Evolutionary conservation across 1,140 invertebrate species (phyloP), one percentile per base, ranked within the genome.

Genomic region (Caenorhabditis briggsae): DNA sequence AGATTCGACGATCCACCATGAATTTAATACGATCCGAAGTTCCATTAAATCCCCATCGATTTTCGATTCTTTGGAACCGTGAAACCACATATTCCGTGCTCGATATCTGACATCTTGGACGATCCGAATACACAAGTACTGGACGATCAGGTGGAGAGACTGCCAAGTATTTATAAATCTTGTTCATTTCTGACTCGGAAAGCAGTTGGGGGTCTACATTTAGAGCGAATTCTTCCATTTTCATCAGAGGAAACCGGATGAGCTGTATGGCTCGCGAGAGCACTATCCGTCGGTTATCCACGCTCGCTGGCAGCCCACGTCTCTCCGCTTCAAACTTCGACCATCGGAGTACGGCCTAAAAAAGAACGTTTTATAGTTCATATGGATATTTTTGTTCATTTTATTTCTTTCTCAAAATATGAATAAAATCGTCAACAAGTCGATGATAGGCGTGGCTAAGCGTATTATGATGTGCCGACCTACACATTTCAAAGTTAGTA

Each of bases 1-100:
- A 96, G 88, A 97, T 96, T 87, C 95, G 94, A 88, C 95, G 94
- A 92, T 96, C 96, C 1, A 96, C 96, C 82, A 94, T 95, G 92
- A 97, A 97, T 95, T 95, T 94, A 82, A 97, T 96, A 90, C 96
- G 93, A 93, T 97, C 96, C 88, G 95, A 95, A 0, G 95, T 96
- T 5, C 96, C 96, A 93, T 95, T 96, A 91, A 97, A 97, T 2
- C 96, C 96, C 96, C 96, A 97, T 88, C 95, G 93, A 78, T 94
- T 95, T 90, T 96, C 96, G 6, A 95, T 95, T 90, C 96, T 95
- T 82, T 95, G 95, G 93, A 96, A 97, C 88, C 96, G 94, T 87
- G 94, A 95, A 7, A 96, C 95, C 16, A 95, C 95, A 89, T 95
- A 94, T 91, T 97, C 96, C 90, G 96, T 96, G 1, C 96, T 96